A percentile compares a stretch with the other conserved stretches of the same genome.
Conservation (phyloP, 2,113 vertebrate species). For the Nycticorax nycticorax region DNA sequence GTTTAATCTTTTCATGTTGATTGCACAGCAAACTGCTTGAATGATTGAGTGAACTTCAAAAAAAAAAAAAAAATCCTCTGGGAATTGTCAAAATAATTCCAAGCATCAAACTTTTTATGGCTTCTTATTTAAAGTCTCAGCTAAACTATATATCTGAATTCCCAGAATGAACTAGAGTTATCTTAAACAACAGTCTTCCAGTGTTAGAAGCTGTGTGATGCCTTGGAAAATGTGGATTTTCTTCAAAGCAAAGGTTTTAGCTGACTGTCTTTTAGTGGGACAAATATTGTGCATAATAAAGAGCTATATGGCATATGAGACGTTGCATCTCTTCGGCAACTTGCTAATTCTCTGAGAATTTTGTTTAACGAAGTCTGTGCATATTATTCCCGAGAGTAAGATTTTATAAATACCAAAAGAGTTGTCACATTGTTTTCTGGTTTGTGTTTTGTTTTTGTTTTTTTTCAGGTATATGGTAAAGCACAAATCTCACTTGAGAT, state of each 20-base stretch:
- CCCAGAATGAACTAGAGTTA: background rate
- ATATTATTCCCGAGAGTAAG: background rate
- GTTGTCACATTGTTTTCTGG: background rate
- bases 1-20: background rate
- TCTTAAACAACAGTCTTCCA: background rate
- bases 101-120: background rate
- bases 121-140: background rate
- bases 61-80: background rate
- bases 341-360: background rate
- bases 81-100: background rate
- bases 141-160: background rate
- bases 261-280: background rate
- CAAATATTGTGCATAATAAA: background rate
- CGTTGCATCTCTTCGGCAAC: background rate
- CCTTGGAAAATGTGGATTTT: background rate
- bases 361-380: background rate
- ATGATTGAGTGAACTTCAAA: background rate
- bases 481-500: slow-evolving; percentile 98
- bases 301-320: background rate
- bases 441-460: background rate
- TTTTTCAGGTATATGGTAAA: slow-evolving; percentile 95
- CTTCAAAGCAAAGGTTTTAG: background rate
- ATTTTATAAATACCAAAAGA: background rate
- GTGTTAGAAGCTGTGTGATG: background rate
- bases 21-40: background rate